These are phyloP conservation scores for Drosophila lacicola DNA, from an alignment of 2,888 invertebrate species.

Conservation along the genomic window DNA sequence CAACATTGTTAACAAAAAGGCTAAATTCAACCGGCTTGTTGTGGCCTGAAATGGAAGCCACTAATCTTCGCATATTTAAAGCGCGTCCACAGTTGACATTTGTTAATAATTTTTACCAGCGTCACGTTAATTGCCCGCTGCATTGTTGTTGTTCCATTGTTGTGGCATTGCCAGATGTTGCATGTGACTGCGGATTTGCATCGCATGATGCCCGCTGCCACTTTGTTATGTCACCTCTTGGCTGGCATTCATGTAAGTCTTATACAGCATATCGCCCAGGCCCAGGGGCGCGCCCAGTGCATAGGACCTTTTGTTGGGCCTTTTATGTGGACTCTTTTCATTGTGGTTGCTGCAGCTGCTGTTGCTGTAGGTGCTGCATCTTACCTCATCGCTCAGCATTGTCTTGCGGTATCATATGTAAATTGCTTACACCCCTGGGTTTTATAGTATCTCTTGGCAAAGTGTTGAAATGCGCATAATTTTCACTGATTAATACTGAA, in stretches of 20 bases:
- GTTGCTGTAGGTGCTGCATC: conserved; percentile 12
- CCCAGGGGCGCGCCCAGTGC: conserved; percentile 56
- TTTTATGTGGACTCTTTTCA: conserved; percentile 22
- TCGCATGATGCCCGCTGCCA: conserved; percentile 35
- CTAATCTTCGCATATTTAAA: conserved; percentile 41
- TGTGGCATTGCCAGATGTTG: conserved; percentile 39
- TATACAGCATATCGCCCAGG: conserved; percentile 13
- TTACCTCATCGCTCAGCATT: conserved; percentile 57
- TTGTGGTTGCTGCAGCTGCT: conserved; percentile 16
- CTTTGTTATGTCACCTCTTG: conserved; percentile 60
- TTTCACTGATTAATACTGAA: conserved; percentile 21
- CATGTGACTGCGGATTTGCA: conserved; percentile 43
- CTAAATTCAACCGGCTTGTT: conserved; percentile 22
- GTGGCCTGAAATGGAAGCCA: conserved; percentile 24
- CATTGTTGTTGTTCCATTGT: conserved; percentile 38
- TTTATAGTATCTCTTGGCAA: conserved; percentile 8
- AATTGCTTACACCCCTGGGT: conserved; percentile 29
- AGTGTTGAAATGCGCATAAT: conserved; percentile 39
- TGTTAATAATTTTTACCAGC: conserved; percentile 58
- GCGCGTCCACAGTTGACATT: conserved; percentile 60
- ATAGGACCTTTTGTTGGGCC: conserved; percentile 61
- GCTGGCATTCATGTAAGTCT: conserved; percentile 43
- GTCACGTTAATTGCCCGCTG: conserved; percentile 47
- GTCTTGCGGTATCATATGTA: conserved; percentile 50
- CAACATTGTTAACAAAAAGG: conserved; percentile 10